phyloP scores from a whole-genome alignment of 2,113 vertebrate species.

The Petromus typicus region DNA sequence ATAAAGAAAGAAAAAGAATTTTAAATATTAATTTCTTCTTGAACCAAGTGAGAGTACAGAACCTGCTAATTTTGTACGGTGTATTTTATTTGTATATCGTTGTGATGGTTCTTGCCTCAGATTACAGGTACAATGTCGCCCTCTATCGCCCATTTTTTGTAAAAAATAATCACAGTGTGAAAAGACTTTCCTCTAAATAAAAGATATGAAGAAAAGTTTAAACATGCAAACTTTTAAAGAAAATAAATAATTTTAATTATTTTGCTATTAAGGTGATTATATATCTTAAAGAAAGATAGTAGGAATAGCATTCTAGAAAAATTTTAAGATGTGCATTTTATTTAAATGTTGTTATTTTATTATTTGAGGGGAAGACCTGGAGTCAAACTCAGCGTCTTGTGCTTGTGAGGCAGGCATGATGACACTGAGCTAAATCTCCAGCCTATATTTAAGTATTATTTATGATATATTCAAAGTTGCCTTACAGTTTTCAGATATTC shows the following conservation, averaged over 20 bases:
- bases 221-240: background rate
- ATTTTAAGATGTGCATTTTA: background rate
- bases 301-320: background rate
- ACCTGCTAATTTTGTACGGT: background rate
- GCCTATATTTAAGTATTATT: background rate
- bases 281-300: background rate
- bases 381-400: too few species aligned
- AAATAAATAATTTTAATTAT: background rate
- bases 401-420: too few species aligned
- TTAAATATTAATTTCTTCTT: background rate
- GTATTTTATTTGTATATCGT: background rate
- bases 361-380: too few species aligned
- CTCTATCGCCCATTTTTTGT: slow-evolving; percentile 43
- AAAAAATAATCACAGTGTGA: background rate
- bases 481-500: background rate
- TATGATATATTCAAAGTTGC: background rate
- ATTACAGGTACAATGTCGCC: slow-evolving; percentile 67
- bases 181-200: background rate
- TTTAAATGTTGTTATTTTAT: background rate
- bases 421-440: too few species aligned
- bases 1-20: background rate
- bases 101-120: background rate
- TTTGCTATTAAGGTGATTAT: background rate
- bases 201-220: background rate
- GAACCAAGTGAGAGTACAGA: background rate